Conservation (phyloP, 2,797 vertebrate genomes). For the Bufotes viridis region DNA sequence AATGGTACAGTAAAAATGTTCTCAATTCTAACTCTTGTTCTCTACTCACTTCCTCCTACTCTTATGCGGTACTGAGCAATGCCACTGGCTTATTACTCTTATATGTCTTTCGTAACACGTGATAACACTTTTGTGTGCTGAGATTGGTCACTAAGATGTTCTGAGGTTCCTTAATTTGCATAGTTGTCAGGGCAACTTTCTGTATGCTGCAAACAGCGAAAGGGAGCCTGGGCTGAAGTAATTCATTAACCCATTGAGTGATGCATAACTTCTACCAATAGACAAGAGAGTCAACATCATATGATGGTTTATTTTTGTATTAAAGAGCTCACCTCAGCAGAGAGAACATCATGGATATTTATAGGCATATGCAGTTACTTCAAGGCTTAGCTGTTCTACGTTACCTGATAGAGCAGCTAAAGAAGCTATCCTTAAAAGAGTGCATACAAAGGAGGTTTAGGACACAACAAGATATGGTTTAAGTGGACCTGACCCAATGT, state of each 20-base stretch:
- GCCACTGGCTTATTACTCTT: conserved; percentile 71
- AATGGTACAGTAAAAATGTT: background rate
- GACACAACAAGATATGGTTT: background rate
- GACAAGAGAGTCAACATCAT: conserved; percentile 44
- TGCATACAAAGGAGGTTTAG: background rate
- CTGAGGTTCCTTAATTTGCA: conserved; percentile 68
- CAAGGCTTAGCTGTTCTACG: conserved; percentile 20
- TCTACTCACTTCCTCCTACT: conserved; percentile 21
- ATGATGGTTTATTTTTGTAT: conserved; percentile 58
- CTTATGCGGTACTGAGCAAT: conserved; percentile 53
- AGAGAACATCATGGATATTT: conserved; percentile 43
- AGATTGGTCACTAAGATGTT: conserved; percentile 93
- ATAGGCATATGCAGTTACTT: conserved; percentile 14
- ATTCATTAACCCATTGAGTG: conserved; percentile 69
- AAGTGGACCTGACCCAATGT: background rate
- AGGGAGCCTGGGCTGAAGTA: conserved; percentile 95
- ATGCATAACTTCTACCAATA: conserved; percentile 40
- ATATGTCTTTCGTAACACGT: conserved; percentile 88
- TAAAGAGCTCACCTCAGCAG: conserved; percentile 34
- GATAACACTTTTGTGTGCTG: conserved; percentile 85
- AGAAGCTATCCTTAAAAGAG: background rate
- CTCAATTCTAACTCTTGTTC: background rate
- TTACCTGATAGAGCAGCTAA: background rate
- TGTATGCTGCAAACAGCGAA: conserved; percentile 71
- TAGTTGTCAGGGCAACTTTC: conserved; percentile 42